Base-by-base conservation (phyloP, 35 echinoderm and acorn worm genomes). In the Amphiura filiformis region DNA sequence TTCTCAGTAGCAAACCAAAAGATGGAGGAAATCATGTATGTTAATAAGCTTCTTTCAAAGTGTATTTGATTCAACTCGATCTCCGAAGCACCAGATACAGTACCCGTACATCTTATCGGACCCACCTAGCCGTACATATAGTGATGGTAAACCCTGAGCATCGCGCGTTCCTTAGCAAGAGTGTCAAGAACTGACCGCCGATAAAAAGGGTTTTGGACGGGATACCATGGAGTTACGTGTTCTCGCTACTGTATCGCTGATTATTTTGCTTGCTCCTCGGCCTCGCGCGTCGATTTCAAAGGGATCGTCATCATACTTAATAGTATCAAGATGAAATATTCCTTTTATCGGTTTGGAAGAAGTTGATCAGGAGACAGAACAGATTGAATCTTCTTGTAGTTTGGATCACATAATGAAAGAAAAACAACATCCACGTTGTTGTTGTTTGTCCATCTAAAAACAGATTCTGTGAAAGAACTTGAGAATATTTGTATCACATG, bases 61-160 rank as follows among this genome's bases (percentile, higher is more conserved):
- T 47, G 41, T 17, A 47, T 47, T 4, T 47, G 41, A n/a, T 15
- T 2, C 3, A 26, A 30, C 3, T 18, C 28, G 7, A 23, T n/a
- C 26, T 70, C 61, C 2, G 61, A 30, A 2, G 26, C 61, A 5
- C 61, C 61, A 70, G 4, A 15, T 3, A 70, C 61, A 3, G 1
- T 30, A 70, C 83, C 89, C n/a, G 37, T 61, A 15, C 92, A 90
- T 36, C 79, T 86, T 13, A 98, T 41, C 15, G 86, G 80, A 38
- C 89, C 82, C 0, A 98, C 33, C 34, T 98, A n/a, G n/a, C n/a
- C n/a, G 96, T 36, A 98, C 17, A 23, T 81, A 88, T 13, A 94
- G 41, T 38, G 89, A 89, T 28, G 87, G 86, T 75, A 92, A 75
- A 13, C 96, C 96, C 47, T 82, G 76, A 0, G 23, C 31, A 57